phyloP scores from a whole-genome alignment of 2,888 invertebrate species.

The Pristionchus maxplancki region DNA sequence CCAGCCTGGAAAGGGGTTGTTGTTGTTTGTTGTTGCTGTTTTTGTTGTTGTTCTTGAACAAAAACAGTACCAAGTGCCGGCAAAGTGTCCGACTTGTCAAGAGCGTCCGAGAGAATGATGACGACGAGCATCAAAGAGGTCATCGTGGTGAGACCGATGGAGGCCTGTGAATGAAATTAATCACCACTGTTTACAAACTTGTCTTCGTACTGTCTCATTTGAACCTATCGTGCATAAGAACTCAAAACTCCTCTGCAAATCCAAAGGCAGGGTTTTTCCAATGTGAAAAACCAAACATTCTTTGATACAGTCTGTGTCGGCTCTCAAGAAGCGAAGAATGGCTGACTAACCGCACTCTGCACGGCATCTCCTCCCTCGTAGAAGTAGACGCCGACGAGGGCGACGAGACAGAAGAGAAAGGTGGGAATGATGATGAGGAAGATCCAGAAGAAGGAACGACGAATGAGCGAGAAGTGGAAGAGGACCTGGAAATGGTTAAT shows the following conservation, averaged over 20 bases:
- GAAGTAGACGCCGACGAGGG: not conserved
- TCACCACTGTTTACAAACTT: no score
- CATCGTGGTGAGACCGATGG: not conserved
- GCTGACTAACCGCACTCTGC: not conserved
- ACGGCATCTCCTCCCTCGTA: constrained; percentile 6
- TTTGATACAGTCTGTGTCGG: no score
- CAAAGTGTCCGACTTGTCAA: not conserved
- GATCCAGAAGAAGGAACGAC: constrained; percentile 28
- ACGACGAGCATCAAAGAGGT: constrained; percentile 12
- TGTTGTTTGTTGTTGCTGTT: no score
- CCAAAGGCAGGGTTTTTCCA: no score
- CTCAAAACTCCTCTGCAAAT: no score
- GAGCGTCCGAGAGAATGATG: not conserved
- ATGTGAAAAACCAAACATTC: no score
- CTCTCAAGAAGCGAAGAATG: no score
- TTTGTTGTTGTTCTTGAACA: no score
- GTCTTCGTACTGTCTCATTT: no score
- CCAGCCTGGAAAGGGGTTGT: not conserved
- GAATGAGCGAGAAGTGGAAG: not conserved
- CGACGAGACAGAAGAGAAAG: not conserved
- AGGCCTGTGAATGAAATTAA: no score
- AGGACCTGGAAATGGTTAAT: not conserved
- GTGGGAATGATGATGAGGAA: constrained; percentile 19
- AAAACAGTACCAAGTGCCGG: not conserved
- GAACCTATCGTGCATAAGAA: no score